These are phyloP conservation scores for Chloroclystis v-ata DNA, from an alignment of 2,888 invertebrate species.

Conservation along the genomic window DNA sequence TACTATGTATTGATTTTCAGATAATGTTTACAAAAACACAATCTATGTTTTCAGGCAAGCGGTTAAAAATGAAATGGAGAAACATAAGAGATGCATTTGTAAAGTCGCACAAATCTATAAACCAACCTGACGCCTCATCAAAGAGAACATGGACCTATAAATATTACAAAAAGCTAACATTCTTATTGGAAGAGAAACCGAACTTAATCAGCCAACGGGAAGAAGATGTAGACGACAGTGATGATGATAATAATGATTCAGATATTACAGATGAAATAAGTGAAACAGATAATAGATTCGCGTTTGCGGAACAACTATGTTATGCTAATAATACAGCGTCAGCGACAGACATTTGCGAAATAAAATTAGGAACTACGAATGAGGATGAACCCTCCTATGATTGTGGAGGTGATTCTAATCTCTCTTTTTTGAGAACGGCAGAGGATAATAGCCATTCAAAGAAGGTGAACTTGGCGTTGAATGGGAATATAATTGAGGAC, in stretches of 20 bases:
- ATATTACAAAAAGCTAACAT: constrained; percentile 9
- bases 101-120: constrained; percentile 15
- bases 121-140: neutral
- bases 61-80: constrained; percentile 19
- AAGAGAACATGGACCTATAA: constrained; percentile 4
- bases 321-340: no score
- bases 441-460: neutral
- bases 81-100: constrained; percentile 20
- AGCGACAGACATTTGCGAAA: no score
- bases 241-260: no score
- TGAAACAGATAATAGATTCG: no score
- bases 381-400: neutral
- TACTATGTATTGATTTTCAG: no score
- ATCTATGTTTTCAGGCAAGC: constrained; percentile 13
- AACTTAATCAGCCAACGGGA: no score
- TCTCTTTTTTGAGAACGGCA: no score
- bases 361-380: neutral
- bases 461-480: neutral
- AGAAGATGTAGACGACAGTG: no score
- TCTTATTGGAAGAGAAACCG: neutral
- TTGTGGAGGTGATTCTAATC: no score
- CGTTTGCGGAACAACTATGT: no score
- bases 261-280: no score
- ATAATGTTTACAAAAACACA: no score
- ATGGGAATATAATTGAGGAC: constrained; percentile 20